phyloP scores from a whole-genome alignment of 2,113 vertebrate species.

The Zosterops lateralis region DNA sequence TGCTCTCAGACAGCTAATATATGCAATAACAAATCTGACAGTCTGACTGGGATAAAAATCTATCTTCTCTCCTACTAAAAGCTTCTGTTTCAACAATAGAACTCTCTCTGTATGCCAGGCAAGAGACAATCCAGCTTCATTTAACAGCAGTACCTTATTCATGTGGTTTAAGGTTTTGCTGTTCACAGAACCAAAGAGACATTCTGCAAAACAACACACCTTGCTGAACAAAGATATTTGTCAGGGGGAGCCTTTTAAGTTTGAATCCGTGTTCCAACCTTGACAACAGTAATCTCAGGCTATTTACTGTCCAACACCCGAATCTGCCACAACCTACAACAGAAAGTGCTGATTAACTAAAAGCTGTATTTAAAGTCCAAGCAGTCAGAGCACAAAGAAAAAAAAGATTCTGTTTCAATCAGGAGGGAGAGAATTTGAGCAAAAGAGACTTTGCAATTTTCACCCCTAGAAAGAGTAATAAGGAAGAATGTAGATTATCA shows the following conservation, averaged over 20 bases:
- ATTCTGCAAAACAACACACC: not conserved
- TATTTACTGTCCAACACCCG: not conserved
- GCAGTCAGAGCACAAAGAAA: not conserved
- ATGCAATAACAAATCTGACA: not conserved
- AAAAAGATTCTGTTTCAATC: not conserved
- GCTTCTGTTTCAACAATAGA: not conserved
- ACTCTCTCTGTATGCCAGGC: not conserved
- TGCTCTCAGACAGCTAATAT: not conserved
- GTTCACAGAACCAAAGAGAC: not conserved
- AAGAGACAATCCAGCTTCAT: not conserved
- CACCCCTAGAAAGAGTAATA: not conserved
- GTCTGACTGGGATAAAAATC: not conserved
- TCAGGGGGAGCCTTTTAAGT: not conserved
- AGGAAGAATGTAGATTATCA: not conserved
- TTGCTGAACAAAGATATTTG: not conserved
- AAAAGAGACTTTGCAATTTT: not conserved
- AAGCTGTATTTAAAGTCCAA: not conserved
- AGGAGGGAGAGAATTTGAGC: accelerated
- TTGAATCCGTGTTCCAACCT: not conserved
- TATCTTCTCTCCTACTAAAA: not conserved
- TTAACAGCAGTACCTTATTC: not conserved
- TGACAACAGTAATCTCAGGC: not conserved
- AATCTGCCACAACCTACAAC: not conserved
- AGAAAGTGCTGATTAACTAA: not conserved
- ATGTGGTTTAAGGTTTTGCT: not conserved